These are phyloP conservation scores for Artibeus jamaicensis DNA, from an alignment of 2,797 vertebrate species.

Conservation along the genomic window DNA sequence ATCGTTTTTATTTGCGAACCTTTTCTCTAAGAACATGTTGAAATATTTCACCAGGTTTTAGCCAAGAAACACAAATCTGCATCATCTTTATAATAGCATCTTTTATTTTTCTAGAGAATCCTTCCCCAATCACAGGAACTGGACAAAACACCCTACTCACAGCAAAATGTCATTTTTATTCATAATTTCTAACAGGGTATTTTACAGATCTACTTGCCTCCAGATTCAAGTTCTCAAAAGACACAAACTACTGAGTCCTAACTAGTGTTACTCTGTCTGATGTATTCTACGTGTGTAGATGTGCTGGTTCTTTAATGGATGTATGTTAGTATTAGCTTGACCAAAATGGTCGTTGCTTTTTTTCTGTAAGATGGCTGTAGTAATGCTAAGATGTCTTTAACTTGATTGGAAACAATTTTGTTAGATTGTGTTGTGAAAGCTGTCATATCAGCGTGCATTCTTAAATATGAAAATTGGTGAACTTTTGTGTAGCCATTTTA, in stretches of 20 bases:
- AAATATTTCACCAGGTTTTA: not conserved
- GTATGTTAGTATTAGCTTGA: not conserved
- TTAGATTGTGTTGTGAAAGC: not conserved
- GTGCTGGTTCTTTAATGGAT: not conserved
- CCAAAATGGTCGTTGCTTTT: not conserved
- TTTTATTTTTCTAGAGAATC: not conserved
- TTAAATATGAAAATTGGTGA: not conserved
- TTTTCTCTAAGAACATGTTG: not conserved
- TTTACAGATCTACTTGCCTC: not conserved
- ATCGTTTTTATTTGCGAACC: not conserved
- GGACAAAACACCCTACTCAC: not conserved
- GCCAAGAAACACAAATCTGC: not conserved
- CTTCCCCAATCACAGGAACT: not conserved
- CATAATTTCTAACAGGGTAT: not conserved
- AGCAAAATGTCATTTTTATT: not conserved
- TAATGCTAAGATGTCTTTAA: not conserved
- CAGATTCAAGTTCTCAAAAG: conserved; percentile 1
- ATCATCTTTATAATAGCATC: not conserved
- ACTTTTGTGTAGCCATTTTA: not conserved
- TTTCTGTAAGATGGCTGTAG: not conserved
- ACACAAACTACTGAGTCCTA: not conserved
- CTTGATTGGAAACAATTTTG: not conserved
- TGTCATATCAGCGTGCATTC: not conserved
- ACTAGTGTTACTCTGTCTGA: not conserved
- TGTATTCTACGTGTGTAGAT: not conserved